Percentiles rank a stretch among this genome's conserved stretches.
These are phyloP conservation scores for Eremophila alpestris DNA, from an alignment of 2,797 vertebrate species.

Conservation along the genomic window DNA sequence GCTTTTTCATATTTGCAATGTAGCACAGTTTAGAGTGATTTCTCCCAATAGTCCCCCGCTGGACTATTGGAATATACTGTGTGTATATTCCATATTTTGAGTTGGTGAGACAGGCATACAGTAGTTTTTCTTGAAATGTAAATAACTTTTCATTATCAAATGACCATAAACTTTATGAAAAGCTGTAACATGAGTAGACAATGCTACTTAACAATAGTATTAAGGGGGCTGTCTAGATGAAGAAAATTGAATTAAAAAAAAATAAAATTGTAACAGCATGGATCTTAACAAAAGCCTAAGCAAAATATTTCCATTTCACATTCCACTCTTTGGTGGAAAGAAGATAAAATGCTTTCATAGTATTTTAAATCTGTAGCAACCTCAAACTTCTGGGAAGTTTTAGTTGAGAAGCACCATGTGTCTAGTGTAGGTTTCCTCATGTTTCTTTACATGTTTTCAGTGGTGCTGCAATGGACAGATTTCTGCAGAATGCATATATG, in stretches of 20 bases:
- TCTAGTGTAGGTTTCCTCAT: background rate
- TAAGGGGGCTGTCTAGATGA: background rate
- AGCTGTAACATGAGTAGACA: background rate
- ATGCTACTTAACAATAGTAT: background rate
- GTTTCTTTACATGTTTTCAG: background rate
- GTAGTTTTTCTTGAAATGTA: background rate
- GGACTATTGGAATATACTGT: background rate
- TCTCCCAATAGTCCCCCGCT: accelerated
- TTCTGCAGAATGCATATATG: background rate
- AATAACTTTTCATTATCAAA: background rate
- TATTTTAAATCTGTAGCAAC: background rate
- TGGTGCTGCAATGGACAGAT: background rate
- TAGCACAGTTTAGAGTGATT: background rate
- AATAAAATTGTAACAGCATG: too few relatives aligned
- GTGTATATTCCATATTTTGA: background rate
- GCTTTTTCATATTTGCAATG: background rate
- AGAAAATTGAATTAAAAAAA: background rate
- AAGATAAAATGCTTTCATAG: background rate
- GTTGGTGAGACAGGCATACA: background rate
- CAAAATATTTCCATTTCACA: background rate
- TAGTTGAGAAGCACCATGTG: background rate
- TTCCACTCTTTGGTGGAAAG: background rate
- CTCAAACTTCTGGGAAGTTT: background rate
- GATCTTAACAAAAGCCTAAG: background rate
- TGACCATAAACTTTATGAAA: background rate